Base-by-base conservation (phyloP, 64 coral and sea anemone species). In the Stichodactyla helianthus region DNA sequence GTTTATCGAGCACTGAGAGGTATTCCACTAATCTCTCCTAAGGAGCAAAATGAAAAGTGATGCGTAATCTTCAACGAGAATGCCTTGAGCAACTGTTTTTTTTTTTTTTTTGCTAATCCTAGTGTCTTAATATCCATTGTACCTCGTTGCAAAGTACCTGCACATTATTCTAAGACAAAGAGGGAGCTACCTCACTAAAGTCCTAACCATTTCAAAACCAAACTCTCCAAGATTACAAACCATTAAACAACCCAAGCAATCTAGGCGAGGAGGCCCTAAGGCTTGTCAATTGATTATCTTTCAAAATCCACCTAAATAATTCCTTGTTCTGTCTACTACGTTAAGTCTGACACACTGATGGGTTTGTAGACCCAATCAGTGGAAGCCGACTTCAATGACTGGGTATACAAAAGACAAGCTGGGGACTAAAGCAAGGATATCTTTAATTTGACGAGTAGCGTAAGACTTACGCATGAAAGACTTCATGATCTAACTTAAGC, bases 21-120 rank as follows among this genome's bases (percentile, higher is more conserved):
- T 74, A 27, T 74, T 74, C 65, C 31, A 74, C 68, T 74, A 74
- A 74, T 74, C 68, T 74, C 68, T 74, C 5, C 63, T 31, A 74
- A 74, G 68, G 2, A 74, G 12, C 5, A 13, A 74, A 74, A 31
- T 74, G 25, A 74, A 74, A 74, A 74, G 25, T 68, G 19, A 7
- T 68, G 35, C 35, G 18, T 74, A 27, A 74, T 74, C 68, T 74
- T 74, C 12, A 74, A 74, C 26, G 68, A 31, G 10, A 23, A 27
- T 7, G 27, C n/a, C 22, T 31, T 35, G 12, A 35, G 62, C 22
- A 74, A 74, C 7, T 25, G 0, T 31, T 74, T 26, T 74, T 1
- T 28, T 7, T 31, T 74, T n/a, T 26, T 74, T 13, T 28, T 7
- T 12, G 68, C 10, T 74, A 74, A 74, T 74, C 10, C 25, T 31